Evolutionary conservation across 1,140 invertebrate genomes (phyloP).

Genomic region (Pinna nobilis): DNA sequence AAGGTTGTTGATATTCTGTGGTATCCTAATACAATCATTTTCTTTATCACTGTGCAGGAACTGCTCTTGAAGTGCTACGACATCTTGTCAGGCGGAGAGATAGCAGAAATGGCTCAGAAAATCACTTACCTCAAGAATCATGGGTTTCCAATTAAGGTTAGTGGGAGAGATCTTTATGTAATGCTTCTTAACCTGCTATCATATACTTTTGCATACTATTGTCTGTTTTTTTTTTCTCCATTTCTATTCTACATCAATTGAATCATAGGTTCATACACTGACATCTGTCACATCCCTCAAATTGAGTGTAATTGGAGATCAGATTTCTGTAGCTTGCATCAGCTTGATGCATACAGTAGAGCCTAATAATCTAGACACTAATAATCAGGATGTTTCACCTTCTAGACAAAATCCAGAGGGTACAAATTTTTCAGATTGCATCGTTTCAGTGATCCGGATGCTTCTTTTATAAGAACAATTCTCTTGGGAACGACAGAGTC

Average conservation of each 20-base stretch:
- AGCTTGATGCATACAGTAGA: too few species aligned
- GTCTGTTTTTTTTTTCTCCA: background rate
- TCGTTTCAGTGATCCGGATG: too few species aligned
- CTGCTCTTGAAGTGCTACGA: constrained; percentile 55
- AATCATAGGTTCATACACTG: background rate
- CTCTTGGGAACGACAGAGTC: background rate
- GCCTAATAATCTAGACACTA: too few species aligned
- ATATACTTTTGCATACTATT: background rate
- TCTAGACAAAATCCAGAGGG: too few species aligned
- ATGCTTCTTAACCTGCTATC: too few species aligned
- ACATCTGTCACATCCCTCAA: background rate
- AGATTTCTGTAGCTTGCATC: background rate
- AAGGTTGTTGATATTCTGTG: background rate
- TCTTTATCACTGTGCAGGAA: constrained; percentile 35
- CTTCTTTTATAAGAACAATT: too few species aligned
- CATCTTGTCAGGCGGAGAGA: constrained; percentile 44
- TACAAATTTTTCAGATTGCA: background rate
- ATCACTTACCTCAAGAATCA: constrained; percentile 51
- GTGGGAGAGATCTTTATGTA: background rate
- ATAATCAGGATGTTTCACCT: too few species aligned
- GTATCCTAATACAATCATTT: background rate
- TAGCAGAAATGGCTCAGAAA: constrained; percentile 55
- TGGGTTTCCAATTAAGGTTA: constrained; percentile 59
- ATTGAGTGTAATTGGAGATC: background rate
- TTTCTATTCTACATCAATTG: background rate